Evolutionary conservation across 2,888 invertebrate species (phyloP).

Genomic region (Tenodera sinensis): DNA sequence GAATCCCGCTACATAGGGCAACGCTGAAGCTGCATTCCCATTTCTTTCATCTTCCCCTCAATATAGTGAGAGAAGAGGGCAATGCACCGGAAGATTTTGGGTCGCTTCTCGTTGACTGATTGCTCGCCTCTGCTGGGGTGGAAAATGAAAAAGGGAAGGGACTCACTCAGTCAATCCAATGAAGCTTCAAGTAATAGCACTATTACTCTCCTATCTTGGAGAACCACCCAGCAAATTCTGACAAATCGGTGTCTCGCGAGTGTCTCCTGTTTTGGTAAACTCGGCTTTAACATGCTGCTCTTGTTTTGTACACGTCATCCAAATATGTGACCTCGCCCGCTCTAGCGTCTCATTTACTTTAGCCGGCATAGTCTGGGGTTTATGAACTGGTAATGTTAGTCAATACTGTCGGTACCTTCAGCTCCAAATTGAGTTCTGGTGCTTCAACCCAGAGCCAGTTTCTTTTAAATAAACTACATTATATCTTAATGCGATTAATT

Average conservation of each 20-base stretch:
- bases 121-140: background rate
- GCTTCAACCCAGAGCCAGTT: no score
- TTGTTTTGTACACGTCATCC: background rate
- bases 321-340: no score
- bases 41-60: background rate
- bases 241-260: background rate
- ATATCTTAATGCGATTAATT: no score
- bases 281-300: background rate
- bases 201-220: background rate
- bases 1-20: background rate
- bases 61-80: background rate
- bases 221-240: background rate
- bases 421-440: no score
- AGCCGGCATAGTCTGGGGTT: no score
- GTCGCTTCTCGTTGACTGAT: background rate
- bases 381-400: no score
- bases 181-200: background rate
- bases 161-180: background rate
- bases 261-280: background rate
- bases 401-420: no score
- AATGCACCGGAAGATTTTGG: conserved; percentile 3
- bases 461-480: no score
- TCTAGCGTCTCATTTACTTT: no score
- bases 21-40: background rate
- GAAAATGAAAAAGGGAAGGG: conserved; percentile 8